phyloP scores from a whole-genome alignment of 2,888 invertebrate species.

The Eristalinus sepulchralis region DNA sequence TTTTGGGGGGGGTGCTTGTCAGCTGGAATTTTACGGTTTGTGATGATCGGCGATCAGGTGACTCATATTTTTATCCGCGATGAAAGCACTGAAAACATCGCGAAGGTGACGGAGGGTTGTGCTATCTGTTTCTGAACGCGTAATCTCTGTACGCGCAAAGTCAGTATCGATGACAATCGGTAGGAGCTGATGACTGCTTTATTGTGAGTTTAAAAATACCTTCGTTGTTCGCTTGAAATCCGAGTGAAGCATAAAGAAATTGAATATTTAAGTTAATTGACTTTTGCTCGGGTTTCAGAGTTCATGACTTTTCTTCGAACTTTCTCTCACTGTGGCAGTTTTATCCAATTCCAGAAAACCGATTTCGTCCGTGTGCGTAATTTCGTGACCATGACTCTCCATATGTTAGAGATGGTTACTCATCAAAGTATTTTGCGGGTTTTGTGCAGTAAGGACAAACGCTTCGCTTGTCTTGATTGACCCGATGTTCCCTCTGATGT shows the following conservation, averaged over 20 bases:
- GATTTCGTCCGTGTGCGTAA: background rate
- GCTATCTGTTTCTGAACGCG: constrained; percentile 36
- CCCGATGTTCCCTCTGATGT: too few species aligned
- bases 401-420: background rate
- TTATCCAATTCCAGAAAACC: background rate
- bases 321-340: background rate
- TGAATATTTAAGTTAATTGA: background rate
- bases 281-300: too few species aligned
- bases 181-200: background rate
- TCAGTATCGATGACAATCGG: constrained; percentile 34
- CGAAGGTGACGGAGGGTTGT: background rate
- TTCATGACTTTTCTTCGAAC: background rate
- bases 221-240: background rate
- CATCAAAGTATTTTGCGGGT: background rate
- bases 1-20: background rate
- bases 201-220: constrained; percentile 11
- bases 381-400: background rate
- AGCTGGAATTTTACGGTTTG: background rate
- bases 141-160: constrained; percentile 42
- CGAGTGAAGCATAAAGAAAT: background rate
- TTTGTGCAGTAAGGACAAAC: background rate
- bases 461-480: too few species aligned
- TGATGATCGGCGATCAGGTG: constrained; percentile 23
- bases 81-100: background rate
- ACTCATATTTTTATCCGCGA: constrained; percentile 38